Base-by-base conservation (phyloP, 2,797 vertebrate genomes). In the Argentina silus region DNA sequence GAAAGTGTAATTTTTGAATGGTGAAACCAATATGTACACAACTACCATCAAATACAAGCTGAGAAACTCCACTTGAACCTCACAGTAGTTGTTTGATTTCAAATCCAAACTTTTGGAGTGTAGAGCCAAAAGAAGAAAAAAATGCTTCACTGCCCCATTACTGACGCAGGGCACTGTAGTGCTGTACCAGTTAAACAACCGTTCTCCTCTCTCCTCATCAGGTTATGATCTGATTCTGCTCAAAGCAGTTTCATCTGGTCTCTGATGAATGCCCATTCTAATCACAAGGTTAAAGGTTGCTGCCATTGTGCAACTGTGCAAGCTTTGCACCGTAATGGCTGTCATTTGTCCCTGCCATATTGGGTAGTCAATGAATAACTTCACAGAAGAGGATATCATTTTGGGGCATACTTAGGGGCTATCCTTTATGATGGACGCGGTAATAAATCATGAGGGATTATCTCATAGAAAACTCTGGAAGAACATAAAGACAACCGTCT, bases 331-430 rank as follows among this genome's bases (percentile, higher is more conserved):
- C 63, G 57, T 92, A 92, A 93, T 90, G 79, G 88, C 76, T 48
- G 63, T 88, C 87, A 89, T 93, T 92, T 92, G 86, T 91, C 87
- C 77, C 79, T 89, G 91, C 86, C 91, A 89, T 78, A 84, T 90
- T 90, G 86, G 88, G 73, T 78, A 82, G 81, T 73, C 70, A 84
- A 81, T 86, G 85, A 86, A 89, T 80, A 84, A 83, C 73, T 91
- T 84, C 69, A 78, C 73, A 53, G 78, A 62, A 67, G n/a, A 9
- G 77, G 76, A 50, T 65, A 76, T 76, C 73, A 72, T 79, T 83
- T 82, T 77, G 70, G 66, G 75, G 76, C 17, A 73, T 73, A 75
- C 85, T 90, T 83, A 79, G 83, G 77, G 68, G 12, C 79, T 69
- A 72, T 82, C 70, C 42, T 76, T 79, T 57, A 74, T 77, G 45